These are phyloP conservation scores for Falco novaeseelandiae DNA, from an alignment of 2,797 vertebrate species.

Conservation along the genomic window DNA sequence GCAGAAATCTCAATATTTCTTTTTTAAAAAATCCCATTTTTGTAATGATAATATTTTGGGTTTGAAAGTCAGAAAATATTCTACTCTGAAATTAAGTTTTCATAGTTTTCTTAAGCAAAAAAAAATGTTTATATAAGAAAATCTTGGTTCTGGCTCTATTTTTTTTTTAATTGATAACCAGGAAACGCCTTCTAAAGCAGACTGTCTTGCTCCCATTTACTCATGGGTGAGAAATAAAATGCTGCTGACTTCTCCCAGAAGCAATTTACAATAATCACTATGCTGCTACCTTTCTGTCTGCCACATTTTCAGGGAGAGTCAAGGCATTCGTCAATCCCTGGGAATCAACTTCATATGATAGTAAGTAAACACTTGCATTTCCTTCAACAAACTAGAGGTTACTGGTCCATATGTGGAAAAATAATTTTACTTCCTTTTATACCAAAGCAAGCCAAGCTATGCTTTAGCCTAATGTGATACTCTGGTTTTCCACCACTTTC, in stretches of 20 bases:
- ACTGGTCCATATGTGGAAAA: not conserved
- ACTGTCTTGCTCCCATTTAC: not conserved
- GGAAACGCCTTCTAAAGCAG: not conserved
- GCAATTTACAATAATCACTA: not conserved
- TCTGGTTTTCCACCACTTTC: conserved; percentile 21
- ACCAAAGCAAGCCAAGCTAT: not conserved
- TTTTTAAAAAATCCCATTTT: not conserved
- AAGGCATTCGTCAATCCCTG: not conserved
- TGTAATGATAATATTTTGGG: not conserved
- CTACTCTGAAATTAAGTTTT: not conserved
- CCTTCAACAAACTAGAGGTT: not conserved
- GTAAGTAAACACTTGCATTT: not conserved
- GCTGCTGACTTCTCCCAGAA: not conserved
- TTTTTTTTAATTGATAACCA: not conserved
- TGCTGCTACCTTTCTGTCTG: not conserved
- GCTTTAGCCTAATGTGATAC: conserved; percentile 4
- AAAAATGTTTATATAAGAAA: not conserved
- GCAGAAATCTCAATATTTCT: not conserved
- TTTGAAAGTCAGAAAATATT: not conserved
- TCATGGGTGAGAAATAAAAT: not conserved
- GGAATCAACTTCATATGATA: not conserved
- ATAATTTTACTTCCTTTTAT: not conserved
- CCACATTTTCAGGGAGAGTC: not conserved
- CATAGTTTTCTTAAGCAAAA: not conserved
- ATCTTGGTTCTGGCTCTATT: not conserved